phyloP scores from a whole-genome alignment of 2,888 invertebrate species.

The Orthonevra nobilis region DNA sequence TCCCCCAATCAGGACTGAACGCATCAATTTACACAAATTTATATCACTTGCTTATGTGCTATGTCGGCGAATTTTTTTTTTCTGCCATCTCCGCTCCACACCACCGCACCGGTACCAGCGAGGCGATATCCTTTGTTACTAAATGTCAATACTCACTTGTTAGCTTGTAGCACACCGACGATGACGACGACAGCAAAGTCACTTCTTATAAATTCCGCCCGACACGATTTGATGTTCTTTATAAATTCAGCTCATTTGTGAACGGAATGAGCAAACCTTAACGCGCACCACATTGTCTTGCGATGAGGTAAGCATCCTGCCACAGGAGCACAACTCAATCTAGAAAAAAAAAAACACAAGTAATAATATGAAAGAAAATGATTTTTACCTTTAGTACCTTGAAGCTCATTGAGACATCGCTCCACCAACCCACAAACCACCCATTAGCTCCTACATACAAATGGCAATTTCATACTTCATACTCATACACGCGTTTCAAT shows the following conservation, averaged over 20 bases:
- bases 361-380: constrained; percentile 37
- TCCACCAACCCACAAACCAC: not conserved
- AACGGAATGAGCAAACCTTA: constrained; percentile 20
- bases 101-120: not conserved
- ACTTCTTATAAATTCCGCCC: constrained; percentile 38
- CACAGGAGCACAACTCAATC: constrained; percentile 40
- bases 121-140: constrained; percentile 37
- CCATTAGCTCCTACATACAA: constrained; percentile 8
- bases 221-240: constrained; percentile 55
- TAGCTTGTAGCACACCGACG: constrained; percentile 28
- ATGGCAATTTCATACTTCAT: constrained; percentile 51
- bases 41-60: constrained; percentile 63
- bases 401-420: constrained; percentile 29
- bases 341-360: constrained; percentile 1
- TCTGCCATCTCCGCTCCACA: not conserved
- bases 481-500: constrained; percentile 37
- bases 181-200: constrained; percentile 5
- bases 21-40: constrained; percentile 69
- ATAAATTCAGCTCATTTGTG: constrained; percentile 54
- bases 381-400: constrained; percentile 55
- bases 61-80: constrained; percentile 54
- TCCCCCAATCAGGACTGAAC: constrained; percentile 45
- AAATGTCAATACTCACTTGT: constrained; percentile 67
- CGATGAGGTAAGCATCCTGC: constrained; percentile 35
- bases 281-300: constrained; percentile 13